Evolutionary conservation across 2,113 vertebrate genomes (phyloP), one percentile per base, ranked within the genome.

Genomic region (Microcebus lehilahytsara): DNA sequence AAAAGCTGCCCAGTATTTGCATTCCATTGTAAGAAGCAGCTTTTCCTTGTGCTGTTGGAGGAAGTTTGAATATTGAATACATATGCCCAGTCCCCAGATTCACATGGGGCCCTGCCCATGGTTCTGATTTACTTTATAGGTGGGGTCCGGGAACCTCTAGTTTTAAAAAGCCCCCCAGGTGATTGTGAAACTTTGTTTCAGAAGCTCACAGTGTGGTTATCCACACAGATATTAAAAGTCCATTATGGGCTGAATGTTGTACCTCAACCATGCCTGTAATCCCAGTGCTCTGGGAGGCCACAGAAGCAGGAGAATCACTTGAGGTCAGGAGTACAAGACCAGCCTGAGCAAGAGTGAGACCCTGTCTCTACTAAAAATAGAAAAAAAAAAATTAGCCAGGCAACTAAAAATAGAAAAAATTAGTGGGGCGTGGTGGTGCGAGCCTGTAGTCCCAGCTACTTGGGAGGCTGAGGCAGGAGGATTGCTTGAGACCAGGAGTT

Each of bases 1-100:
- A 95, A 92, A 93, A 60, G 56, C 72, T 90, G 80, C 46, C 74
- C 49, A n/a, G 46, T 96, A 32, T 96, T 95, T 92, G 77, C 53
- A 62, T 95, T 96, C 79, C 49, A 0, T 95, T 89, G 19, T 83
- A 37, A n/a, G 80, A 95, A 96, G 88, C 40, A 93, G 23, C 51
- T 91, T 95, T 92, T 94, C 27, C 32, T 37, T 49, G 34, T 94
- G 78, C 60, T 62, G 60, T 25, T 94, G 25, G 67, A 75, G 89
- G 80, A 94, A 85, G 69, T 77, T 88, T 93, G 37, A 88, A 80
- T 91, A 49, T 78, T 74, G 77, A 93, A 49, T 93, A 69, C 34
- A 77, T 94, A 75, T 17, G 88, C 69, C 58, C n/a, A 69, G 37
- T 84, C 32, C 37, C 40, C 86, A 85, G 79, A 42, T 95, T 94